Conservation (phyloP, 2,113 vertebrate species). For the Perognathus longimembris region DNA sequence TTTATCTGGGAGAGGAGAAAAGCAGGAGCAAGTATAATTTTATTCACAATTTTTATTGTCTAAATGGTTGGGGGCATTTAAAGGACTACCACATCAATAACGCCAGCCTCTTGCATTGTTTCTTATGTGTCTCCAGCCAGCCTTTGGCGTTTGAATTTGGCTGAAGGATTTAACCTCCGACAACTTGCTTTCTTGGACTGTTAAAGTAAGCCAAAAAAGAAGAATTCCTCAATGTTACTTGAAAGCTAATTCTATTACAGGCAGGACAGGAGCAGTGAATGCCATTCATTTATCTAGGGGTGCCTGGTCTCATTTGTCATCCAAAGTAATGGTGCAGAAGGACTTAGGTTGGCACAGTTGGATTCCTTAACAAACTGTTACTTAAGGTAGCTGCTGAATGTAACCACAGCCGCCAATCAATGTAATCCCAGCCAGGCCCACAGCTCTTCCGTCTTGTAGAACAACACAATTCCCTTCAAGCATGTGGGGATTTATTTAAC, state of each 20-base stretch:
- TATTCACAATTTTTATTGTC: background rate
- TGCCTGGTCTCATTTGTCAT: constrained; percentile 55
- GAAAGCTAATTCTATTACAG: background rate
- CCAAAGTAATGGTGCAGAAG: background rate
- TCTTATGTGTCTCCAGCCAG: background rate
- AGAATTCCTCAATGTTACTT: background rate
- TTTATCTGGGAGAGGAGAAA: background rate
- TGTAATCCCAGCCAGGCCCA: background rate
- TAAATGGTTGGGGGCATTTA: background rate
- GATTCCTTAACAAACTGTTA: background rate
- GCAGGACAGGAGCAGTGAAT: background rate
- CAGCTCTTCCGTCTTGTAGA: background rate
- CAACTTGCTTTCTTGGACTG: background rate
- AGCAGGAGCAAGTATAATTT: background rate
- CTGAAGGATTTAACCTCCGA: constrained; percentile 40
- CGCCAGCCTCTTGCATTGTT: background rate
- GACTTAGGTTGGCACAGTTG: background rate
- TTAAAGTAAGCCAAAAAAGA: background rate
- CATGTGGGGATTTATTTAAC: background rate
- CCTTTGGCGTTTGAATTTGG: constrained; percentile 12
- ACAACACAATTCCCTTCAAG: constrained; percentile 2
- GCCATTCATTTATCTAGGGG: background rate
- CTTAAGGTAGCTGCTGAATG: background rate
- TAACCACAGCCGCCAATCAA: background rate
- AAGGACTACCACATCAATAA: constrained; percentile 31